Conservation (phyloP, 2,888 invertebrate genomes). For the Aspidiotus rigidus region DNA sequence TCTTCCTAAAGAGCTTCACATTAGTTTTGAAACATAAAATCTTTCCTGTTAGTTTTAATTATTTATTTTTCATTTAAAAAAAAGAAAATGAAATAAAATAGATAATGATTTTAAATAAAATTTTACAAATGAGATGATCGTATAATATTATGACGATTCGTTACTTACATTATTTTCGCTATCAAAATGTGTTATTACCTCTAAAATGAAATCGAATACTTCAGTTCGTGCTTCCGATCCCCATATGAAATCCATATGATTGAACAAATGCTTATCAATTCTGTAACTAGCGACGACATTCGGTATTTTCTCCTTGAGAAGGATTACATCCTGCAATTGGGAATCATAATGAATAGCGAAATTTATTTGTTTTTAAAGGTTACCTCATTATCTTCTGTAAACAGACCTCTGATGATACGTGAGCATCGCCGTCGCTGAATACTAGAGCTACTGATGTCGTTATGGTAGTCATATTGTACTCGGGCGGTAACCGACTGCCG, state of each 20-base stretch:
- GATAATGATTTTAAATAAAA: no score
- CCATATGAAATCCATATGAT: constrained; percentile 39
- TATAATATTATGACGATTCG: no score
- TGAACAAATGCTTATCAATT: constrained; percentile 37
- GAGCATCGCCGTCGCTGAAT: constrained; percentile 36
- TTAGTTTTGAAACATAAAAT: no score
- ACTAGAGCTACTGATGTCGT: constrained; percentile 36
- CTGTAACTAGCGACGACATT: constrained; percentile 37
- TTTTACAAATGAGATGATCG: no score
- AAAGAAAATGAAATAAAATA: no score
- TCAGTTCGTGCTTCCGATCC: constrained; percentile 34
- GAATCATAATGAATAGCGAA: constrained; percentile 3
- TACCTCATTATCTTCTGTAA: background rate
- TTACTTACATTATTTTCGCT: constrained; percentile 4
- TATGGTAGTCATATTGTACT: constrained; percentile 36
- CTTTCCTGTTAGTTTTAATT: no score
- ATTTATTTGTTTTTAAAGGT: background rate
- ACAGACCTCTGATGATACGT: constrained; percentile 24
- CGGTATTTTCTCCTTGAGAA: constrained; percentile 42
- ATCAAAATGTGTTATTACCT: constrained; percentile 26
- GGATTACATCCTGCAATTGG: constrained; percentile 43
- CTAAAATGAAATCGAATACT: constrained; percentile 28
- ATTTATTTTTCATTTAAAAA: no score
- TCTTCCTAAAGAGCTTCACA: no score
- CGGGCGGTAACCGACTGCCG: constrained; percentile 35